Conservation (phyloP, 2,113 vertebrate species). For the Isichthys henryi region DNA sequence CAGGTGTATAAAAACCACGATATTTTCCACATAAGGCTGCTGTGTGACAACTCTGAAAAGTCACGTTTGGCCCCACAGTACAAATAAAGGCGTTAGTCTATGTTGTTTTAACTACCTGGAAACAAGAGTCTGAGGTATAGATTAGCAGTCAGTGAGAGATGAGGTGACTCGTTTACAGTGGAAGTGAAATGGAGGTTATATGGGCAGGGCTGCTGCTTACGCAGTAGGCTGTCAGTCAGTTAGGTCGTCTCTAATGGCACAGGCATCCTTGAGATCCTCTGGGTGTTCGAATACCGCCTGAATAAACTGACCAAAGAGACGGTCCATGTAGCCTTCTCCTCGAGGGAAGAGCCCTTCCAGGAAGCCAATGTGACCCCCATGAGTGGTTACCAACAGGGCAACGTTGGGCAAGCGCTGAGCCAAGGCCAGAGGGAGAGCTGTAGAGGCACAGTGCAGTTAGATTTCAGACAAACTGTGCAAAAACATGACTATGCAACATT, state of each 20-base stretch:
- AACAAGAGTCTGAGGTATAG: conserved; percentile 8
- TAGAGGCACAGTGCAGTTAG: neutral
- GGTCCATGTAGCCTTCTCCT: conserved; percentile 60
- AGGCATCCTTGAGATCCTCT: conserved; percentile 47
- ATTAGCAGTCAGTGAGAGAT: neutral
- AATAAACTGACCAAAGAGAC: conserved; percentile 59
- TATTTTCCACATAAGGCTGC: neutral
- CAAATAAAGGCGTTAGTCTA: neutral
- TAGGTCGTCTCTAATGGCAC: conserved; percentile 30
- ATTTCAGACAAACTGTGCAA: neutral
- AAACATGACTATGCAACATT: neutral
- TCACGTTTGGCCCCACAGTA: neutral
- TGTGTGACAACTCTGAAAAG: neutral
- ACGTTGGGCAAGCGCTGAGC: conserved; percentile 51
- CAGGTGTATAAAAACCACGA: neutral
- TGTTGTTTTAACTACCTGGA: neutral
- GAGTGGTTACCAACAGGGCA: conserved; percentile 62
- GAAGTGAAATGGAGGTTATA: neutral
- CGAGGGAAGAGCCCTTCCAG: conserved; percentile 66
- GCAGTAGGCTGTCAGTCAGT: conserved; percentile 1
- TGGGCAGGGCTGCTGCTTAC: too few relatives aligned
- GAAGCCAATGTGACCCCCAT: conserved; percentile 73
- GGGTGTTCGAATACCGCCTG: conserved; percentile 56
- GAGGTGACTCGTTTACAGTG: neutral
- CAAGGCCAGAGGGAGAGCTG: conserved; percentile 60